Base-by-base conservation (phyloP, 2,797 vertebrate species). In the Buphagus erythrorhynchus region DNA sequence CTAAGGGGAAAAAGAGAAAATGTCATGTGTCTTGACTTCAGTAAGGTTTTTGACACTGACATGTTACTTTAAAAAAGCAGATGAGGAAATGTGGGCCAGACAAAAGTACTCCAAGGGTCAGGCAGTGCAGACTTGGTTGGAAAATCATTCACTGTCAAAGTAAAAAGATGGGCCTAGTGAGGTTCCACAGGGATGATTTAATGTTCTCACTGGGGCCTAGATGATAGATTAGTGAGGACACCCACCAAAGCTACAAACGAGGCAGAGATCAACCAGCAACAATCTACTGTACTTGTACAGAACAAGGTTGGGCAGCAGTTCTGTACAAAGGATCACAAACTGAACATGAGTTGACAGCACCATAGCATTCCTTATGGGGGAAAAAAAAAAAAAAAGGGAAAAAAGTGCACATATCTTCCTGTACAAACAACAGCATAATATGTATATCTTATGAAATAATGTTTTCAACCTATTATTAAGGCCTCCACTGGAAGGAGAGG, bases 1-100 rank as follows among this genome's bases (percentile, higher is more conserved):
- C 71, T 85, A 75, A 82, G 71, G 62, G 49, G 10, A 12, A 94
- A 94, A 93, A 71, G 19, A 86, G 35, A 87, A 84, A 95, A 73
- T 62, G 36, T 61, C 48, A 58, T n/a, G 10, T 46, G 54, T 75
- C 49, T 86, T 78, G 42, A 75, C 66, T 93, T 88, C 62, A 58
- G 66, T 62, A 75, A 81, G 33, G 29, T 24, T 97, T 94, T 91
- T 90, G 77, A 79, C 69, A 68, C 20, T 86, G 71, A 87, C 26
- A 31, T 19, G 59, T 71, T 86, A 40, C 59, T 92, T 76, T 57
- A 38, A 55, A 87, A 96, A 89, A 80, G 80, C 86, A 90, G 59
- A 61, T 43, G 88, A 81, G 80, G 77, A 90, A 76, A 84, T 40
- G 29, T 31, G 51, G 67, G 46, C 40, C 75, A 76, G 71, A 61